Percentiles rank a stretch among this genome's conserved stretches.
Conservation (phyloP, 1,140 invertebrate genomes). For the Diabrotica undecimpunctata region DNA sequence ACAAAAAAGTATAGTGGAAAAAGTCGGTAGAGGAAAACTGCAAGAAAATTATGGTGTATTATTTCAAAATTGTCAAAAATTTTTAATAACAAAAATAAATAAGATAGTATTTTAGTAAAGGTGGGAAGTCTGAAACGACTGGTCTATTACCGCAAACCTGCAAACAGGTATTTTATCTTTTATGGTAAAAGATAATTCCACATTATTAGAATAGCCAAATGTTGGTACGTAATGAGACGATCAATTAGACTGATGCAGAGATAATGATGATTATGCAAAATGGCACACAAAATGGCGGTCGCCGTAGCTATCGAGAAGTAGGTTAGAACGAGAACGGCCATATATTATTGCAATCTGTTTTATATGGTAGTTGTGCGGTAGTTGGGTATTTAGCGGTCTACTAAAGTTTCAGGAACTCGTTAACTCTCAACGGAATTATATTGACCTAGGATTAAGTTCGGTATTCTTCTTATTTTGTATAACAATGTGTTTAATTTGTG, state of each 20-base stretch:
- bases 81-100: too few species aligned
- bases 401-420: background rate
- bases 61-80: too few species aligned
- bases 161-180: background rate
- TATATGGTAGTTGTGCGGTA: background rate
- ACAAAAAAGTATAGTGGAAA: too few species aligned
- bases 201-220: constrained; percentile 2
- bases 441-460: background rate
- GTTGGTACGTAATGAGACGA: constrained; percentile 1
- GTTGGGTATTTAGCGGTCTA: background rate
- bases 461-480: background rate
- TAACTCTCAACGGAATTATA: background rate
- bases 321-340: background rate
- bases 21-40: too few species aligned
- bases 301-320: background rate
- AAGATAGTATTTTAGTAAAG: too few species aligned
- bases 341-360: background rate
- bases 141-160: background rate
- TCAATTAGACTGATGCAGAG: background rate
- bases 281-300: background rate
- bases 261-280: constrained; percentile 3
- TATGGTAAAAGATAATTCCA: background rate
- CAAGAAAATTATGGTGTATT: too few species aligned
- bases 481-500: background rate
- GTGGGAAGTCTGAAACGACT: background rate